phyloP scores from a whole-genome alignment of 2,888 invertebrate species.

The Tholera decimalis region DNA sequence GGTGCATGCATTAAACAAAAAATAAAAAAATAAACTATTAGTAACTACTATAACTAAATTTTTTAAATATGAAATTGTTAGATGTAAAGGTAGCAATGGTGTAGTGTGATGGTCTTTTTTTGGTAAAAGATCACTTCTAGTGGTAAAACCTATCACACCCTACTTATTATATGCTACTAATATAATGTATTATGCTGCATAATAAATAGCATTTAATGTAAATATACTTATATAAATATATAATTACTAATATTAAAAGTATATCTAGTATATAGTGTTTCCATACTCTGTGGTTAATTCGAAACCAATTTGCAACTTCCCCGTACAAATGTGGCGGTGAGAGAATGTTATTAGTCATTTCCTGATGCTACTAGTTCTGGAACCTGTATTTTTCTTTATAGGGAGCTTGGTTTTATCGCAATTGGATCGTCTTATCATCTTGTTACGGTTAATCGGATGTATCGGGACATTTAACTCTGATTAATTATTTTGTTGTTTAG shows the following conservation, averaged over 20 bases:
- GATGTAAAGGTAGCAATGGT: too few species aligned
- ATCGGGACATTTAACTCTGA: not conserved
- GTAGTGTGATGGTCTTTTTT: too few species aligned
- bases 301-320: slow-evolving; percentile 73
- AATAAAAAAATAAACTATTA: too few species aligned
- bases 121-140: too few species aligned
- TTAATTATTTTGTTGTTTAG: slow-evolving; percentile 20
- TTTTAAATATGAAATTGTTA: too few species aligned
- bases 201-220: too few species aligned
- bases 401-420: slow-evolving; percentile 31
- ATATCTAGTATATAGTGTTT: not conserved
- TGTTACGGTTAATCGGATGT: slow-evolving; percentile 20
- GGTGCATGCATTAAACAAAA: too few species aligned
- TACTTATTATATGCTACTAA: too few species aligned
- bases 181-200: too few species aligned
- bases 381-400: slow-evolving; percentile 39
- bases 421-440: slow-evolving; percentile 33
- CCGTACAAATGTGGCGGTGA: slow-evolving; percentile 51
- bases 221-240: too few species aligned
- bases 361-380: slow-evolving; percentile 45
- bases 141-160: too few species aligned
- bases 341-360: slow-evolving; percentile 53
- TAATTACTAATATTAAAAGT: not conserved
- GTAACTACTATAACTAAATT: too few species aligned
- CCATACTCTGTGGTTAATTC: slow-evolving; percentile 29